Evolutionary conservation across 2,797 vertebrate species (phyloP), one percentile per base, ranked within the genome.

Genomic region (Coregonus ussuriensis): DNA sequence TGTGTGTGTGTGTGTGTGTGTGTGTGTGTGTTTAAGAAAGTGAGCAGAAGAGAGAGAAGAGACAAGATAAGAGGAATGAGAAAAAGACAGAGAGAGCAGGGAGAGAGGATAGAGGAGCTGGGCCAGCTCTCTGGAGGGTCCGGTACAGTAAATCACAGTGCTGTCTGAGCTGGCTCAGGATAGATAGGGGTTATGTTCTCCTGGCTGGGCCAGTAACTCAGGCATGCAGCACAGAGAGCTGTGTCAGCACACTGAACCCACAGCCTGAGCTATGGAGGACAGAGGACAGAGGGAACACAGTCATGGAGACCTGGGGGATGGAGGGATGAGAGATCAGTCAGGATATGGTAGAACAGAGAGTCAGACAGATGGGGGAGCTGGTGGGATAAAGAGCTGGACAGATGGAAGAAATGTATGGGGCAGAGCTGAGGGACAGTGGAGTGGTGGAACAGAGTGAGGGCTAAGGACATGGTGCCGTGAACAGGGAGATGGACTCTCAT

Each of bases 31-130:
- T 72, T 70, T 37, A 7, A 56, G 53, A 82, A 41, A 79, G 74
- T 79, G 70, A 2, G 18, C 4, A 47, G 37, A 18, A 63, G 74
- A 81, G 63, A 74, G 6, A 71, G 33, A 11, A 51, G 77, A 83
- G 72, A 47, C 52, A 47, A 69, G 21, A 1, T 7, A 13, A 18
- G 52, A 33, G 52, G 33, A 69, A 15, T 6, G 18, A 9, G 11
- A 51, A 51, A 51, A 77, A 83, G 72, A 84, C 77, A 83, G 71
- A 62, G 76, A 33, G 7, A 5, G 70, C 41, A 74, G 66, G 77
- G 74, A 77, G 77, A 76, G 31, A 78, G 33, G 37, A 79, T 78
- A 89, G 84, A 91, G 87, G 86, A 85, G 84, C 84, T 76, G 81
- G 84, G 84, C 85, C 83, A 85, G 86, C 85, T 83, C n/a, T 41